Evolutionary conservation across 2,113 vertebrate species (phyloP), one percentile per base, ranked within the genome.

Genomic region (Aspiorhynchus laticeps): DNA sequence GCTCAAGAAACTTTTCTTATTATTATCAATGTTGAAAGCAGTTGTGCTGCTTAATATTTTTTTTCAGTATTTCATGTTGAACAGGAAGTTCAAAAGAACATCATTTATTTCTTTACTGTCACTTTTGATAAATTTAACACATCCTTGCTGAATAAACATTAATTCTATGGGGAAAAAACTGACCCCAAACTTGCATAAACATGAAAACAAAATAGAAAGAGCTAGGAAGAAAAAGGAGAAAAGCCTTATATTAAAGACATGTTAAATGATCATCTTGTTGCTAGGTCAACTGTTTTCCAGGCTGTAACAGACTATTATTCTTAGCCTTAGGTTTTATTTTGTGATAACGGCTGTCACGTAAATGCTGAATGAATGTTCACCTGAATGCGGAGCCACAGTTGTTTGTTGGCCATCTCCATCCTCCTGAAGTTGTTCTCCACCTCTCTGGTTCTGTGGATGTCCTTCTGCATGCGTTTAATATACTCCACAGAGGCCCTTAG

Each of bases 391-490:
- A 98, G 96, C 96, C 97, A 91, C 85, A 99, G 93, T 89, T 99
- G 97, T 87, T 98, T 99, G 92, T 99, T 99, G 4, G 97, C 93
- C 93, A 98, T 93, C 93, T 99, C 98, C 95, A 99, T 96, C 76
- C 96, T 96, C 91, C 97, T 96, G 1, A 98, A 99, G 93, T 98
- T 98, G 74, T 90, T 97, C 93, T 99, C 98, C 87, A 98, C 96
- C 90, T 99, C 98, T 83, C 98, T 94, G 69, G 96, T 97, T 91
- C 96, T 94, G 90, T 98, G 97, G 84, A 96, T 91, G 83, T 99
- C 98, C 89, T 99, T 99, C 95, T 99, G 98, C 97, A 99, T 99
- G 88, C 97, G 95, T 92, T 97, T 97, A 92, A 99, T 99, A 91
- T 99, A 99, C 0, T 99, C 98, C 5, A 99, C 98, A 0, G 98